Conservation (phyloP, 2,797 vertebrate genomes). For the Eulemur albifrons region DNA sequence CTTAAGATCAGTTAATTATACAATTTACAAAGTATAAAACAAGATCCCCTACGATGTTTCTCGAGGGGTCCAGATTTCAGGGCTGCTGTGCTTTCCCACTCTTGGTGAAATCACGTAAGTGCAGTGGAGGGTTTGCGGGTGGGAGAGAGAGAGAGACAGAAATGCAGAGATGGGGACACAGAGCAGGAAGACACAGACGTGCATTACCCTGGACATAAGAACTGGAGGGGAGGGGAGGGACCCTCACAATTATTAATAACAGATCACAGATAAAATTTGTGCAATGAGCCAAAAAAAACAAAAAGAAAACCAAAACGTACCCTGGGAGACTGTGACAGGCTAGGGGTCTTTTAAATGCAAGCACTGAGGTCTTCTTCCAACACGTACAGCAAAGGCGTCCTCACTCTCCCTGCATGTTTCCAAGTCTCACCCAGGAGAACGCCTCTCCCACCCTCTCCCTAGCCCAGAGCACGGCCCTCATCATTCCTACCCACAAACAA, state of each 20-base stretch:
- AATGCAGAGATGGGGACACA: not conserved
- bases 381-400: not conserved
- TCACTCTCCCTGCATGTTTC: not conserved
- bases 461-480: not conserved
- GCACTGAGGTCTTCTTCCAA: not conserved
- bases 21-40: not conserved
- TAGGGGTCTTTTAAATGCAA: not conserved
- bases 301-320: not conserved
- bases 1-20: not conserved
- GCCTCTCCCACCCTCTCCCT: not conserved
- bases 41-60: not conserved
- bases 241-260: not conserved
- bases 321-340: not conserved
- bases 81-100: not conserved
- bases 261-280: not conserved
- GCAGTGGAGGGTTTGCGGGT: not conserved
- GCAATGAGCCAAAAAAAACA: not conserved
- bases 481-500: constrained; percentile 3
- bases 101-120: not conserved
- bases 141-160: not conserved
- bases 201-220: not conserved
- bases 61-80: not conserved
- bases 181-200: not conserved
- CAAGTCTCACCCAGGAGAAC: not conserved
- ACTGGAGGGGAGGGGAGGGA: not conserved